phyloP scores from a whole-genome alignment of 2,113 vertebrate genomes.

The Hippolais icterina region DNA sequence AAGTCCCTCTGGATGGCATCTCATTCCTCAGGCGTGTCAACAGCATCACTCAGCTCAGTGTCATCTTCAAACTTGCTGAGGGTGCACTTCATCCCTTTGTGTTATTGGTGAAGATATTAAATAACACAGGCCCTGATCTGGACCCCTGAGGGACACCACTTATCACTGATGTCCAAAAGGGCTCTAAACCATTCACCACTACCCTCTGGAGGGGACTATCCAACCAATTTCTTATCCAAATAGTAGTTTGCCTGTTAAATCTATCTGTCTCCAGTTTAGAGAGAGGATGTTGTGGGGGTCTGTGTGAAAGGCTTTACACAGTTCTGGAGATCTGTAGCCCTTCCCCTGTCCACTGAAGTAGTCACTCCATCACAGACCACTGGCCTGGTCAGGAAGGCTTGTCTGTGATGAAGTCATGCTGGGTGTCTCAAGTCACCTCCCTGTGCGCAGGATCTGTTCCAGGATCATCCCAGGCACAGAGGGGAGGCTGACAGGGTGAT shows the following conservation, averaged over 20 bases:
- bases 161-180: neutral
- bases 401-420: neutral
- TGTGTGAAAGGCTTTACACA: too few relatives aligned
- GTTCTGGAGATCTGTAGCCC: neutral
- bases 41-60: neutral
- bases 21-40: neutral
- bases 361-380: too few relatives aligned
- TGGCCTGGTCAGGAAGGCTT: neutral
- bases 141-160: neutral
- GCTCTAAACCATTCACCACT: neutral
- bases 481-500: neutral
- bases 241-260: neutral
- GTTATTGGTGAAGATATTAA: neutral
- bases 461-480: neutral
- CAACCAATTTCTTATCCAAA: neutral
- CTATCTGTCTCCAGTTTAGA: neutral
- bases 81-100: accelerated
- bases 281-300: neutral
- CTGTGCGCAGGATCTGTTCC: neutral
- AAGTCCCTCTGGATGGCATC: neutral
- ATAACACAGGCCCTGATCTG: accelerated
- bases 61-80: neutral
- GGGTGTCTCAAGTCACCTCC: neutral
- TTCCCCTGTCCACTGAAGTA: neutral
- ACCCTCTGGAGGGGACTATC: neutral